A percentile compares a stretch with the other conserved stretches of the same genome.
phyloP scores from a whole-genome alignment of 2,113 vertebrate species.

The Phalacrocorax pelagicus region DNA sequence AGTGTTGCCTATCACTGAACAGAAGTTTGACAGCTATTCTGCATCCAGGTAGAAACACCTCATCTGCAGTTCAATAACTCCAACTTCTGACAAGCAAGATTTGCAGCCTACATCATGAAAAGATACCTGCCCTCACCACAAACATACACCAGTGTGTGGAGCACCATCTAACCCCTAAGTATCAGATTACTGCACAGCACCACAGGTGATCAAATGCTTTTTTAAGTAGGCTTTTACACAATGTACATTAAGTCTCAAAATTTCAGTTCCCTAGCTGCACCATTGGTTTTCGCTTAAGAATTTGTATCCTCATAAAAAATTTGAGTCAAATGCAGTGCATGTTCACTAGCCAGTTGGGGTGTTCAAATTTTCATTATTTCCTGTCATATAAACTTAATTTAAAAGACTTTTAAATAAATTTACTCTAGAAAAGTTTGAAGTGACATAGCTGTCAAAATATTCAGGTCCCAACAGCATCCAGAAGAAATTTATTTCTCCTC shows the following conservation, averaged over 20 bases:
- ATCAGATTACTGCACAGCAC: background rate
- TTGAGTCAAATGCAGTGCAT: background rate
- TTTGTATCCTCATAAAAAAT: background rate
- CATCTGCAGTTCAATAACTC: background rate
- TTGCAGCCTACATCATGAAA: fast-evolving
- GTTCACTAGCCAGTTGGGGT: background rate
- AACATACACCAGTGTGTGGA: background rate
- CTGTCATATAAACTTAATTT: background rate
- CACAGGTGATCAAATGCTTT: background rate
- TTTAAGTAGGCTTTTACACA: background rate
- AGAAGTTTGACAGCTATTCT: background rate
- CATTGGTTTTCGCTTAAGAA: background rate
- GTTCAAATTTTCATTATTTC: background rate
- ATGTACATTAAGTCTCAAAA: background rate
- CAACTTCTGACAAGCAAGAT: background rate
- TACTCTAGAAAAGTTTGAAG: background rate
- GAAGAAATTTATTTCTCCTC: background rate
- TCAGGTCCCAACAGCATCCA: background rate
- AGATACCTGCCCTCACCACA: background rate
- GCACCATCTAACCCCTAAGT: background rate
- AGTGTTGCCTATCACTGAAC: background rate
- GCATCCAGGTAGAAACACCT: background rate
- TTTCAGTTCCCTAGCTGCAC: background rate
- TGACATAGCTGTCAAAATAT: background rate
- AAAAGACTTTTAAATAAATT: background rate